phyloP scores from a whole-genome alignment of 2,113 vertebrate genomes.

The Zosterops hypoxanthus region DNA sequence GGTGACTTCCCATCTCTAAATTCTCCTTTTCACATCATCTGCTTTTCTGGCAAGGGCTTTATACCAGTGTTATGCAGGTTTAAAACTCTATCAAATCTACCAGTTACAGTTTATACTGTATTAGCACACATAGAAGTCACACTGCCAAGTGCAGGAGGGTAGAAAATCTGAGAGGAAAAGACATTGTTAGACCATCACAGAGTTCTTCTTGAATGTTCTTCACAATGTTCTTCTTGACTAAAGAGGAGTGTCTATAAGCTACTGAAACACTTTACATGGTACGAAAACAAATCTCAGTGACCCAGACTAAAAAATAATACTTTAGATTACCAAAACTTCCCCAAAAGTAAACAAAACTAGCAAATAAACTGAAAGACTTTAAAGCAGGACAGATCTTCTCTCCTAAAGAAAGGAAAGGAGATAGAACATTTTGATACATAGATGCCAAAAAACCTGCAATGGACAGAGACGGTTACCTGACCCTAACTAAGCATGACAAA shows the following conservation, averaged over 20 bases:
- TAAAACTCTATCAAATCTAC: not conserved
- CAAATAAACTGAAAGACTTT: not conserved
- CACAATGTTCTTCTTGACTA: not conserved
- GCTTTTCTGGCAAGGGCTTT: not conserved
- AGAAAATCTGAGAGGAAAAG: not conserved
- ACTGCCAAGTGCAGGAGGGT: not conserved
- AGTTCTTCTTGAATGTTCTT: not conserved
- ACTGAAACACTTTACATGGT: not conserved
- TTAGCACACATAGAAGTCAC: not conserved
- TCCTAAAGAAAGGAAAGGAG: not conserved
- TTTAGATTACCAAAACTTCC: not conserved
- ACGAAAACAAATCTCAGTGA: not conserved
- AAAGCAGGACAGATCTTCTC: not conserved
- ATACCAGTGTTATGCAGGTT: accelerated
- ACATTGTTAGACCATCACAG: not conserved
- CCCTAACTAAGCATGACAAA: not conserved
- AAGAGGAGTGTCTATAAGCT: not conserved
- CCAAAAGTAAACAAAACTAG: not conserved
- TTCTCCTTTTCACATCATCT: not conserved
- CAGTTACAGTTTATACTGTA: not conserved
- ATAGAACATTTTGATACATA: not conserved
- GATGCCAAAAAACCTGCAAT: not conserved
- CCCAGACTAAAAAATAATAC: not conserved
- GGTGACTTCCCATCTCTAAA: not conserved
- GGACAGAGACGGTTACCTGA: not conserved